Evolutionary conservation across 2,113 vertebrate genomes (phyloP), one percentile per base, ranked within the genome.

Genomic region (Alligator sinensis): DNA sequence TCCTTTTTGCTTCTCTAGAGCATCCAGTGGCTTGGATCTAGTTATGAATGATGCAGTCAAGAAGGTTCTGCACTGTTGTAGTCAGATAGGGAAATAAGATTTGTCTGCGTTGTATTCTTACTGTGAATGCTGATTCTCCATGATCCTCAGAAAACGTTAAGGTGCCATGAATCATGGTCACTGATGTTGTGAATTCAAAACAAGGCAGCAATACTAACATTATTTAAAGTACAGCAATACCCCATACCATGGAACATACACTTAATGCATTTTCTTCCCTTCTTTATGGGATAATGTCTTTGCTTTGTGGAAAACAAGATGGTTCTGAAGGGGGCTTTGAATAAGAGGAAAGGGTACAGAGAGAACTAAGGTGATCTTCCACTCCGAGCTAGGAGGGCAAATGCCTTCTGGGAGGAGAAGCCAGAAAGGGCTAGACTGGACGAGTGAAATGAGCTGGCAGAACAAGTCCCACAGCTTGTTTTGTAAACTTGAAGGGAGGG

Each of bases 241-340:
- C 30, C 80, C 11, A 84, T 75, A 47, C 82, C 91, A 8, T 47
- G 47, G 47, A 47, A 47, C 47, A 47, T 47, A 47, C 47, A 47
- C 47, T 47, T 47, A 9, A 47, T 47, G 7, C 8, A 47, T 47
- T 47, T 47, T 47, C 47, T 9, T 47, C 47, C 47, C 47, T 47
- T 47, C 47, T 9, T 47, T 47, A 47, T 47, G 47, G 6, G 47
- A 47, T 47, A 47, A 47, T 4, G 0, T 70, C 75, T 77, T 87
- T 70, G 60, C 24, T 89, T 82, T 27, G 77, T 47, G 47, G 47
- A 4, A 72, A 72, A 72, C 38, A 38, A 21, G 34, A 6, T 84
- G 88, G 86, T 88, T 87, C 66, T 76, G 66, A 93, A 87, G 72
- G 63, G 24, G 14, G 9, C 28, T 88, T 80, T 91, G 80, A 92